Percentiles rank a stretch among this genome's conserved stretches.
Evolutionary conservation across 2,797 vertebrate species (phyloP).

Genomic region (Acipenser ruthenus): DNA sequence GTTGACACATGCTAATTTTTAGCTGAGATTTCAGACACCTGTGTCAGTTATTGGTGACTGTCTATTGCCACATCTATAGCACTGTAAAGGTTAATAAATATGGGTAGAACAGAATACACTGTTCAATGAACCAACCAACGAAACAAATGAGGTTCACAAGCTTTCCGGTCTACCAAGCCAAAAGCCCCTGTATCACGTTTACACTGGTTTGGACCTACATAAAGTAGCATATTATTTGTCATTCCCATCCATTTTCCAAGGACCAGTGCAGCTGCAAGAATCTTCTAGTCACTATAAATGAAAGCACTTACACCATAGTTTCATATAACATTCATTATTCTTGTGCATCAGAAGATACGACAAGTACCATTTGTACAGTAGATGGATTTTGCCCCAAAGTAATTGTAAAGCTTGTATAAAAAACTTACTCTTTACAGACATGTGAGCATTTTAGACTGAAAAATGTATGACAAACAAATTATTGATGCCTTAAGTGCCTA

Average conservation of each 20-base stretch:
- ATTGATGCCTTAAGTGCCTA: constrained; percentile 60
- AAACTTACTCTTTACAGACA: constrained; percentile 41
- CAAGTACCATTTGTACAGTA: not conserved
- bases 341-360: constrained; percentile 10
- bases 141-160: constrained; percentile 16
- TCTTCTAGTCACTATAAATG: too few species aligned
- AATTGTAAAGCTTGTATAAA: constrained; percentile 14
- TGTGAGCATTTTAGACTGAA: constrained; percentile 62
- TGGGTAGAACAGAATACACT: constrained; percentile 9
- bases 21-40: constrained; percentile 36
- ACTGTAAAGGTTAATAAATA: constrained; percentile 66
- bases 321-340: not conserved
- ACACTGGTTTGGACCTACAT: too few species aligned
- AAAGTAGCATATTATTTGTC: too few species aligned
- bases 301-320: too few species aligned
- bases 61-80: constrained; percentile 67
- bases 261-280: too few species aligned
- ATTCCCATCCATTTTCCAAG: too few species aligned
- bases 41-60: constrained; percentile 41
- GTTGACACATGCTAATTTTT: constrained; percentile 30
- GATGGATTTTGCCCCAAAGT: constrained; percentile 20
- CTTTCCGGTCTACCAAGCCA: too few species aligned
- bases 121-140: too few species aligned
- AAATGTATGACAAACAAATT: constrained; percentile 71
- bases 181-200: too few species aligned